Evolutionary conservation across 2,797 vertebrate species (phyloP).

Genomic region (Anolis apletophallus): DNA sequence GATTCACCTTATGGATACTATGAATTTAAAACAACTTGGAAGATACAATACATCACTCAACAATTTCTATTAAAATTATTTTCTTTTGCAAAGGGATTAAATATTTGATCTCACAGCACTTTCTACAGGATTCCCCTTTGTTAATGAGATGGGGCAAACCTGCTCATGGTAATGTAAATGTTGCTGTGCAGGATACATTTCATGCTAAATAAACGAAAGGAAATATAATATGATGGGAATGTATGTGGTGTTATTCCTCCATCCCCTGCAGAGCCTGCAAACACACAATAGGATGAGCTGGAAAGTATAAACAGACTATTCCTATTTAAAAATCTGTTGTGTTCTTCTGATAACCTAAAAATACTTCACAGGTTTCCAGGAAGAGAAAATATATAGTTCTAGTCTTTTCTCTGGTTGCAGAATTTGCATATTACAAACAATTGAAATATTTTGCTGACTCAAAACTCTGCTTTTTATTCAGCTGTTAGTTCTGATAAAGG

Average conservation of each 20-base stretch:
- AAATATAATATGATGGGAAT: background rate
- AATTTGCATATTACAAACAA: conserved; percentile 31
- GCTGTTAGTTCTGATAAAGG: no score
- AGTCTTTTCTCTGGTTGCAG: conserved; percentile 61
- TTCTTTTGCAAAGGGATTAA: conserved; percentile 22
- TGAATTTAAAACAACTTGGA: no score
- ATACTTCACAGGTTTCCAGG: conserved; percentile 51
- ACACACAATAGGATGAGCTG: background rate
- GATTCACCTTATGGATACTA: no score
- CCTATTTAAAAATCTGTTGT: background rate
- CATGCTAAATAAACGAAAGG: background rate
- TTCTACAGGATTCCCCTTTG: conserved; percentile 1
- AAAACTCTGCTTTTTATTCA: background rate
- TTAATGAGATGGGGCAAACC: background rate
- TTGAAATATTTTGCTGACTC: background rate
- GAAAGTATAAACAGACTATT: conserved; percentile 3
- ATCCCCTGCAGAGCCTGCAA: background rate
- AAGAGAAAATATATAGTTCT: conserved; percentile 53
- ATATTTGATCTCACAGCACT: background rate
- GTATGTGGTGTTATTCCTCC: background rate
- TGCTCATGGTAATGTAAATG: conserved; percentile 6
- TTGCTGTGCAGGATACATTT: conserved; percentile 1
- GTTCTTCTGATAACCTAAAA: conserved; percentile 60
- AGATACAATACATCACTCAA: background rate
- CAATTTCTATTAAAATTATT: background rate